Evolutionary conservation across 2,113 vertebrate genomes (phyloP), one percentile per base, ranked within the genome.

Genomic region (Orycteropus afer): DNA sequence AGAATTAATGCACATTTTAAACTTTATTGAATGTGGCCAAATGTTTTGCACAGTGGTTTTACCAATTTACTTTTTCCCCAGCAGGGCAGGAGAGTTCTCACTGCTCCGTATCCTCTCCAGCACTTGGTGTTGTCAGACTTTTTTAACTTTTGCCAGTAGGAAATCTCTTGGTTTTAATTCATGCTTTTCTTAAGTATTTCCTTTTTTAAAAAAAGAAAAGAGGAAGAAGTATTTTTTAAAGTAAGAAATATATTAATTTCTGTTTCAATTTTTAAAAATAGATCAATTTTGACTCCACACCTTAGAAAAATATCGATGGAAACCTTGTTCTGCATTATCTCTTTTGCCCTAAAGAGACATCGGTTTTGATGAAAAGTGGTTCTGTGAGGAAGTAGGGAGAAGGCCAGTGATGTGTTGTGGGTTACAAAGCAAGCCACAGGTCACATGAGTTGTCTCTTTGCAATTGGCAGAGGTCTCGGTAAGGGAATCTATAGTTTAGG

Each of bases 391-490:
- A 37, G 57, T 15, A 92, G 63, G 12, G 73, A 83, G 57, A 86
- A 69, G 67, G 47, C 40, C 25, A 27, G 57, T 37, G 67, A 53
- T 40, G 71, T 61, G 27, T 81, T 40, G 45, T 63, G 74, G 88
- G 73, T 93, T 96, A 67, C 71, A 51, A 69, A 93, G 55, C 32
- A 78, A 93, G 78, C 63, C 84, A 65, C 0, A 18, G 49, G 59
- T 95, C 86, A 90, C 59, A 25, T 32, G 78, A n/a, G 61, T 80
- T 77, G 86, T 95, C 92, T 87, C 76, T 85, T 82, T 86, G 4
- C 4, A 3, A 80, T 82, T 97, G 97, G 83, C 96, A 96, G 94
- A 87, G 95, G 91, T 91, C 96, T 95, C 73, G 80, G 96, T 93
- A 93, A 94, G 93, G 89, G 59, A 76, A 79, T 93, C 32, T 86